A percentile compares a stretch with the other conserved stretches of the same genome.
phyloP scores from a whole-genome alignment of 1,140 invertebrate species.

The Drosophila truncata region DNA sequence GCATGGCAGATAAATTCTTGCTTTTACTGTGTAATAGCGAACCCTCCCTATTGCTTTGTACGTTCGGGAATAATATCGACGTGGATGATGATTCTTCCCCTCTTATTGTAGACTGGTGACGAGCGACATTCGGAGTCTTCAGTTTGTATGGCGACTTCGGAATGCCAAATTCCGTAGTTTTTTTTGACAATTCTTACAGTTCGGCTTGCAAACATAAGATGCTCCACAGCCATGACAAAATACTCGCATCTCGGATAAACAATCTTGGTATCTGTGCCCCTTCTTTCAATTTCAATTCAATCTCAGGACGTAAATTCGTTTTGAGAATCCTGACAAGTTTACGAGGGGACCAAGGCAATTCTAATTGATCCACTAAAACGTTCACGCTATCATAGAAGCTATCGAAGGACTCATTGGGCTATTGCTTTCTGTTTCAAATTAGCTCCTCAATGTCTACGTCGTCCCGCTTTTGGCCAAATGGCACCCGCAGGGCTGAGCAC shows the following conservation, averaged over 20 bases:
- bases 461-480: background rate
- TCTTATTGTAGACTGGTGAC: too few species aligned
- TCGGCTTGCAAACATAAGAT: too few species aligned
- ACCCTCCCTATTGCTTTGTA: background rate
- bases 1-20: background rate
- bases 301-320: background rate
- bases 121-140: too few species aligned
- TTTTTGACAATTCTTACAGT: too few species aligned
- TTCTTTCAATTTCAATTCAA: constrained; percentile 1
- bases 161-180: too few species aligned
- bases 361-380: background rate
- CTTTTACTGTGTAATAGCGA: background rate
- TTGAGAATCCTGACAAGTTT: background rate
- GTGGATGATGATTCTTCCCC: too few species aligned
- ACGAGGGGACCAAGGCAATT: background rate
- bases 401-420: background rate
- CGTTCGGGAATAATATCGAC: background rate
- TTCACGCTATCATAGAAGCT: too few species aligned
- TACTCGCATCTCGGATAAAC: background rate
- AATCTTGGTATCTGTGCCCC: background rate
- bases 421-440: background rate
- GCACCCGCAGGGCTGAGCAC: background rate
- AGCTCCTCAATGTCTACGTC: background rate
- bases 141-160: too few species aligned
- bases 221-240: background rate